Percentiles rank a stretch among this genome's conserved stretches.
Conservation (phyloP, 1,140 invertebrate genomes). For the Cepaea nemoralis region DNA sequence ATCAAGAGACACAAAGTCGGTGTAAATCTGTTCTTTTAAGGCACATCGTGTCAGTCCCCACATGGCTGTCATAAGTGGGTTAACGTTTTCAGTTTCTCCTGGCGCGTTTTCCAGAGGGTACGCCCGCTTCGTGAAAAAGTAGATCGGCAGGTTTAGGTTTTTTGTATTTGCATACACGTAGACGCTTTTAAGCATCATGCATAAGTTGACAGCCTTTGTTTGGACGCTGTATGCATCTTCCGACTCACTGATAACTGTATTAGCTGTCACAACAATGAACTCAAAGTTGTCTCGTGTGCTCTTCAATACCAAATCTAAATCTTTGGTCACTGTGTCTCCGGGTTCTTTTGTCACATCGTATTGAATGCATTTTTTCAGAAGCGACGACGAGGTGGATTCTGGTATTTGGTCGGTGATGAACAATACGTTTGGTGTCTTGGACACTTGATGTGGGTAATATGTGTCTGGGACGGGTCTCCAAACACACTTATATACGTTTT, state of each 20-base stretch:
- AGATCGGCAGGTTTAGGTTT: constrained; percentile 35
- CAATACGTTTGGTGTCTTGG: neutral
- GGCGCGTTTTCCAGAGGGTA: neutral
- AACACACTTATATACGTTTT: constrained; percentile 27
- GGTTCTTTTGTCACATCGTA: constrained; percentile 16
- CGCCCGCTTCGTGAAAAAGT: constrained; percentile 36
- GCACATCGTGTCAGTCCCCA: constrained; percentile 47
- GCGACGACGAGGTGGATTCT: neutral
- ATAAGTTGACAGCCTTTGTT: constrained; percentile 9
- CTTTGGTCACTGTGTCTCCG: neutral
- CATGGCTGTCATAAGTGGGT: constrained; percentile 41
- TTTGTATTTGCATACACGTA: constrained; percentile 16
- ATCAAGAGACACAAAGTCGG: constrained; percentile 28
- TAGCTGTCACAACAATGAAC: constrained; percentile 23
- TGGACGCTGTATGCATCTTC: constrained; percentile 27
- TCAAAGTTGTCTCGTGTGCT: neutral
- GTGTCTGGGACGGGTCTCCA: constrained; percentile 1
- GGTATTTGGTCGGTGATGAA: constrained; percentile 29
- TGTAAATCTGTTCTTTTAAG: constrained; percentile 39
- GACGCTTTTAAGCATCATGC: constrained; percentile 27
- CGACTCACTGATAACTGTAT: constrained; percentile 9
- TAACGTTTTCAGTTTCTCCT: constrained; percentile 4
- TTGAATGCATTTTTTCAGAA: constrained; percentile 1
- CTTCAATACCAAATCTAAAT: constrained; percentile 9
- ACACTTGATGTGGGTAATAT: constrained; percentile 4